Conservation (phyloP, 23 tunicate species). For the Styela plicata region DNA sequence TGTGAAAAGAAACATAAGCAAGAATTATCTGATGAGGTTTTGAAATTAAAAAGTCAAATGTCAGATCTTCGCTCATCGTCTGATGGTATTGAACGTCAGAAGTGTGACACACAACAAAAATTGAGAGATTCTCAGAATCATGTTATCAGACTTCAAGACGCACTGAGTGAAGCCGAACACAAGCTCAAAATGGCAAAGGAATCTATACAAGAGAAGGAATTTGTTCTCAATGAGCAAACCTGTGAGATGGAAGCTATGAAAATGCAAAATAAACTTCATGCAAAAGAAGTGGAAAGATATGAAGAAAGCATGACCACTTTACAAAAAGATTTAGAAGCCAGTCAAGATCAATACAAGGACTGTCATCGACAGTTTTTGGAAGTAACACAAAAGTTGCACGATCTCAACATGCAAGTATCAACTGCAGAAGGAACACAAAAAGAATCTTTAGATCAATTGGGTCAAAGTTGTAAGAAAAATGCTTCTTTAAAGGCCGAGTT, state of each 20-base stretch:
- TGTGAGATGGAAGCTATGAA: constrained; percentile 33
- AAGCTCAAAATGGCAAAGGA: constrained; percentile 31
- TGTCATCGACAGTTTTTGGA: constrained; percentile 68
- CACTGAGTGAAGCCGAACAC: constrained; percentile 27
- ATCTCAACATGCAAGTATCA: constrained; percentile 64
- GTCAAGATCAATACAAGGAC: constrained; percentile 73
- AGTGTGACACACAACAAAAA: constrained; percentile 45
- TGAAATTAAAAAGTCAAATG: constrained; percentile 50
- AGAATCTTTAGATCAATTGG: constrained; percentile 83
- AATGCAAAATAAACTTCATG: constrained; percentile 32
- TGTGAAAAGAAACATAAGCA: constrained; percentile 53
- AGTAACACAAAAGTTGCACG: constrained; percentile 56
- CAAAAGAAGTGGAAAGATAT: constrained; percentile 43
- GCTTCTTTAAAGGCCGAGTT: constrained; percentile 71
- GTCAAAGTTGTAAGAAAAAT: constrained; percentile 76
- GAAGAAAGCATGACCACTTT: constrained; percentile 48
- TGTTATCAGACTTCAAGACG: constrained; percentile 46
- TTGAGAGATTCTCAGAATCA: constrained; percentile 32
- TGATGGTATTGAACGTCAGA: constrained; percentile 46
- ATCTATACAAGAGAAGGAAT: constrained; percentile 6
- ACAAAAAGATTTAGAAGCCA: constrained; percentile 68
- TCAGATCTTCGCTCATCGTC: constrained; percentile 19
- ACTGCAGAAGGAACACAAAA: constrained; percentile 74
- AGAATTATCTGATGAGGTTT: constrained; percentile 51
- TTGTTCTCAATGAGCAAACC: constrained; percentile 26